phyloP scores from a whole-genome alignment of 2,113 vertebrate species.

The Tricholaema leucomelas region DNA sequence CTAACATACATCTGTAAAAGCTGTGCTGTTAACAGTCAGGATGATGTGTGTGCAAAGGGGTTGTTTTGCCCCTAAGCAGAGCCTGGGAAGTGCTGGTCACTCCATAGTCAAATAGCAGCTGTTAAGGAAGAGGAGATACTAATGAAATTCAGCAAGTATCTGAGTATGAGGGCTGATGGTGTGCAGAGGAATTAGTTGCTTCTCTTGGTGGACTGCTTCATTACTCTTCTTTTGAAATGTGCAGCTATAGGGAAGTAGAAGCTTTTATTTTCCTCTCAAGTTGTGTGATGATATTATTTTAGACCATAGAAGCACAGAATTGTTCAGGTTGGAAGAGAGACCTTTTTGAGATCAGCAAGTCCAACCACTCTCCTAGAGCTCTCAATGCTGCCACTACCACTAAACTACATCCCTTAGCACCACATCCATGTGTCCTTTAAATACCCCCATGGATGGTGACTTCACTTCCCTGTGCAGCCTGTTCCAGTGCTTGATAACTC shows the following conservation, averaged over 20 bases:
- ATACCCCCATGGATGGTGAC: no score
- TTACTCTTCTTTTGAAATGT: background rate
- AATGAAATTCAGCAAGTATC: background rate
- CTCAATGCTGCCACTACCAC: no score
- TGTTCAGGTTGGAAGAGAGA: no score
- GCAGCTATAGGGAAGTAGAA: background rate
- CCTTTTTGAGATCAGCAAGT: no score
- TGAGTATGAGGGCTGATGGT: background rate
- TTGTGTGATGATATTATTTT: background rate
- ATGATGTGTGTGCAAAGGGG: background rate
- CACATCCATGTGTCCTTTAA: no score
- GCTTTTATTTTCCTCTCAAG: background rate
- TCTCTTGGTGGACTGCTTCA: background rate
- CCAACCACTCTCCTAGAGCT: no score
- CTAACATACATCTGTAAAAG: background rate
- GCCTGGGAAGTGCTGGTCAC: background rate
- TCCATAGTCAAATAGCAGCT: background rate
- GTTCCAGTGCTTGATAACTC: no score
- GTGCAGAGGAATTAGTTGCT: background rate
- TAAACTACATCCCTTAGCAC: no score
- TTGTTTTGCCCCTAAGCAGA: background rate
- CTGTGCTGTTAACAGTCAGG: background rate
- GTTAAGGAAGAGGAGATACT: background rate
- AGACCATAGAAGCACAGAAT: background rate
- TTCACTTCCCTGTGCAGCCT: no score